Evolutionary conservation across 2,888 invertebrate genomes (phyloP).

Genomic region (Tubulanus polymorphus): DNA sequence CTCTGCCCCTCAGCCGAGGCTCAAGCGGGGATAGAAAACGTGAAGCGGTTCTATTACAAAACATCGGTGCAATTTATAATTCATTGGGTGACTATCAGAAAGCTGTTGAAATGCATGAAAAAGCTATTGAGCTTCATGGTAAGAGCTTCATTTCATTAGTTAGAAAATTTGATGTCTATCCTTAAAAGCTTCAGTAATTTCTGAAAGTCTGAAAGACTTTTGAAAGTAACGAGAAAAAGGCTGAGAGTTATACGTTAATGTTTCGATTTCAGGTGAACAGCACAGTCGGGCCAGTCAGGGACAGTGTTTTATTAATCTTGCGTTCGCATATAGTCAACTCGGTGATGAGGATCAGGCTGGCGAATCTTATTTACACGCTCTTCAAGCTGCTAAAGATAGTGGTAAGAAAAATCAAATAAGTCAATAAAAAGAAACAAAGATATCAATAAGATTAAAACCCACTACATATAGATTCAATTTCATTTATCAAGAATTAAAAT

Average conservation of each 20-base stretch:
- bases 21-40: constrained; percentile 17
- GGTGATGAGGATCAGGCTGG: constrained; percentile 30
- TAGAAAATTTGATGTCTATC: no score
- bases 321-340: constrained; percentile 40
- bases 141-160: constrained; percentile 5
- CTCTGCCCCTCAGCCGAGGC: constrained; percentile 24
- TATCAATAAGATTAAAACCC: no score
- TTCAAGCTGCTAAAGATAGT: constrained; percentile 39
- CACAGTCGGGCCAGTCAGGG: constrained; percentile 35
- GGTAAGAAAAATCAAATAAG: no score
- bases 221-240: neutral
- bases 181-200: constrained; percentile 22
- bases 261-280: constrained; percentile 15
- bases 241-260: no score
- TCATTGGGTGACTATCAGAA: constrained; percentile 31
- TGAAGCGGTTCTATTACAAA: constrained; percentile 39
- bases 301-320: constrained; percentile 44
- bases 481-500: no score
- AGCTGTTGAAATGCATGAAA: constrained; percentile 31
- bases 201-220: no score
- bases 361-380: constrained; percentile 37
- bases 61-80: constrained; percentile 43
- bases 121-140: constrained; percentile 27
- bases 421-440: no score
- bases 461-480: no score